Evolutionary conservation across 2,888 invertebrate genomes (phyloP), one percentile per base, ranked within the genome.

Genomic region (Nomada fabriciana): DNA sequence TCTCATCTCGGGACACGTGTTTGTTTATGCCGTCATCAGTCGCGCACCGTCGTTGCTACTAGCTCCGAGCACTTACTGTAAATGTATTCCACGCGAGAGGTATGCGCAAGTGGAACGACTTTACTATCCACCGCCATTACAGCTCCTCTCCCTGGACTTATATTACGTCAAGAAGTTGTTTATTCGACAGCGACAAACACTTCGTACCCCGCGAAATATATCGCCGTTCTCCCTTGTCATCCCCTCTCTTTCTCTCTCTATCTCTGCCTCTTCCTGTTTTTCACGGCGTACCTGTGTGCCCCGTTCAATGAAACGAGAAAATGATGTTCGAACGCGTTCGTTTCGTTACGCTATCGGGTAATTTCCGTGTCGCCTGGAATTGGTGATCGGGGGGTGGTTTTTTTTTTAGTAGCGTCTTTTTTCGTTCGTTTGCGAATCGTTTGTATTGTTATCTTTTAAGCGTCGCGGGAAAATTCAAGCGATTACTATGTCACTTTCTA

Each of bases 21-120:
- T 86, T 87, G 87, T 87, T 87, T 87, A 87, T 87, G 87, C 74
- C 79, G 84, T 79, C 87, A 84, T 87, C 87, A 84, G 82, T 87
- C 84, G 82, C 57, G 74, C 69, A 61, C 29, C 80, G 76, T 69
- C 61, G 84, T 75, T 81, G 75, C 87, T 80, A 86, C 86, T 79
- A 84, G 73, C 75, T 59, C 71, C 60, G 4, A 77, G 64, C 81
- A 79, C 75, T 87, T 84, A 82, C 83, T 65, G 83, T 85, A 85
- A 89, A 88, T 89, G 88, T 88, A 89, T 90, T 89, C 89, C 90
- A 88, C 88, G 90, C 86, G 84, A 81, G 84, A 88, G 65, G 36
- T 68, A 76, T 79, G 84, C 52, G 71, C 36, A 69, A 83, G 83
- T 81, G 85, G 63, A 80, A 87, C 83, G 74, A 76, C 78, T 87